Conservation (phyloP, 1,140 invertebrate genomes). For the Drosophila santomea region DNA sequence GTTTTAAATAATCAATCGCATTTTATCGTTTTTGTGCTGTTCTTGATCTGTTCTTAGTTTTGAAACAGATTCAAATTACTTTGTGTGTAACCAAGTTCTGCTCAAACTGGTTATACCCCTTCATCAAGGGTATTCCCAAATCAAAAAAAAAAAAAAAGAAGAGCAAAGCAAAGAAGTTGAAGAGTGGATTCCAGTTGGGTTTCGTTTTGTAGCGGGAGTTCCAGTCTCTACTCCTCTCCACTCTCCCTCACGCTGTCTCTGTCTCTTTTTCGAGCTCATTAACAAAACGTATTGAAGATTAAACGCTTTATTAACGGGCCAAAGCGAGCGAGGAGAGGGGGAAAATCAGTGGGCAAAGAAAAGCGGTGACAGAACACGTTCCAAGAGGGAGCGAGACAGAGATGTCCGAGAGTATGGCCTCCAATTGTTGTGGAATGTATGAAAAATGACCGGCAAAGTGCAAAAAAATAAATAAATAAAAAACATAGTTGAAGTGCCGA, state of each 20-base stretch:
- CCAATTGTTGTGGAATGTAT: conserved; percentile 43
- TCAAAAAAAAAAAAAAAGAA: background rate
- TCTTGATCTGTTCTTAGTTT: background rate
- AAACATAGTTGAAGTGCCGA: conserved; percentile 34
- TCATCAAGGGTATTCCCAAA: conserved; percentile 3
- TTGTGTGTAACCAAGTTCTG: background rate
- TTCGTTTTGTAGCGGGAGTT: conserved; percentile 71
- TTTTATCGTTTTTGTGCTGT: background rate
- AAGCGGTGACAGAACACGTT: conserved; percentile 61
- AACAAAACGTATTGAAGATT: conserved; percentile 75
- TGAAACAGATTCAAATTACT: background rate
- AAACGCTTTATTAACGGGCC: conserved; percentile 55
- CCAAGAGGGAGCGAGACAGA: conserved; percentile 13
- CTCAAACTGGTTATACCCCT: background rate
- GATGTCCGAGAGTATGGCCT: conserved; percentile 19
- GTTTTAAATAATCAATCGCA: background rate
- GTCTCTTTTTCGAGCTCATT: conserved; percentile 62
- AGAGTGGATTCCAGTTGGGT: conserved; percentile 60
- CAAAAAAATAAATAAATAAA: conserved; percentile 24
- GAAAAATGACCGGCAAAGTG: conserved; percentile 74
- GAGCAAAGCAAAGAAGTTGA: conserved; percentile 41
- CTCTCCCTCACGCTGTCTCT: background rate
- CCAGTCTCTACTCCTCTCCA: background rate
- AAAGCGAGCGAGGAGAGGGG: conserved; percentile 12
- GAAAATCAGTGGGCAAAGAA: conserved; percentile 44